Evolutionary conservation across 1,140 invertebrate genomes (phyloP).

Genomic region (Drosophila bipectinata): DNA sequence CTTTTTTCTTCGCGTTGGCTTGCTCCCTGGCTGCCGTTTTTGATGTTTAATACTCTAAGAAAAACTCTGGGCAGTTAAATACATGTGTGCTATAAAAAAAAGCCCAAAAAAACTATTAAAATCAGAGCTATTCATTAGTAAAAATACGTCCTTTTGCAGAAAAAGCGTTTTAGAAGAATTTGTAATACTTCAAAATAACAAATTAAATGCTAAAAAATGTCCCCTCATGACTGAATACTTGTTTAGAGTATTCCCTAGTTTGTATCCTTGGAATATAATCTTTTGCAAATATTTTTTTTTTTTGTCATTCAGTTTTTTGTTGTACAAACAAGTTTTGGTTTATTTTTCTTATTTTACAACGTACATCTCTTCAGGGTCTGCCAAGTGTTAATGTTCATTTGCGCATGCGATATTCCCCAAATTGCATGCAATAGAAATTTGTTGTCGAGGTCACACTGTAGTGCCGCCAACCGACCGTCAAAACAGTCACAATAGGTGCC

Average conservation of each 20-base stretch:
- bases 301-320: constrained; percentile 36
- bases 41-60: constrained; percentile 43
- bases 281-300: constrained; percentile 30
- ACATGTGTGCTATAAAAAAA: no score
- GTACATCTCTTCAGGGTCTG: constrained; percentile 29
- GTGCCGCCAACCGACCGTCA: constrained; percentile 34
- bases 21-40: constrained; percentile 55
- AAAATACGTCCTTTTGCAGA: no score
- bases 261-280: neutral
- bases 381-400: constrained; percentile 79
- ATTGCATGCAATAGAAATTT: constrained; percentile 69
- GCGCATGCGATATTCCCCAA: constrained; percentile 63
- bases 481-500: constrained; percentile 18
- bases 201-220: no score
- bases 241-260: neutral
- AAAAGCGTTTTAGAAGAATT: no score
- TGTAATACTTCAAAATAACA: no score
- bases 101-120: neutral
- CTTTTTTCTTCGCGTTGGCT: constrained; percentile 48
- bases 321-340: constrained; percentile 49
- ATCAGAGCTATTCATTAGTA: no score
- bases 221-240: no score
- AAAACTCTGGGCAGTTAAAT: no score
- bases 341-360: constrained; percentile 33
- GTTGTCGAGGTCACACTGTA: constrained; percentile 46